These are phyloP conservation scores for Silvanus unidentatus DNA, from an alignment of 2,888 invertebrate species.

Conservation along the genomic window DNA sequence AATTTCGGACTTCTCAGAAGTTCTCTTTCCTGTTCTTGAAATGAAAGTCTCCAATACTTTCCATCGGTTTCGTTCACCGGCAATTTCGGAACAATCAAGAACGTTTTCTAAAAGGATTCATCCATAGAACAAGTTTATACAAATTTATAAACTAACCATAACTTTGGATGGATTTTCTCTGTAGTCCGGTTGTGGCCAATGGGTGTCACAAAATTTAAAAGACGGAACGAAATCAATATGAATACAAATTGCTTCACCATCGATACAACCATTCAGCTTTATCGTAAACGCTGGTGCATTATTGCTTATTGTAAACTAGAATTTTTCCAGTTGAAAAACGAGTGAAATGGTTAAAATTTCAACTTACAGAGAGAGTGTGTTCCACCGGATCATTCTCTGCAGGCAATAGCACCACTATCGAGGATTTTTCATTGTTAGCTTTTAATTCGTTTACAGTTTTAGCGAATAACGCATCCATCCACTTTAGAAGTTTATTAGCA, in stretches of 20 bases:
- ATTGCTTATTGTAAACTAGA: neutral
- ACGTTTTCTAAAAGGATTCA: slow-evolving; percentile 30
- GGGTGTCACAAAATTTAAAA: slow-evolving; percentile 28
- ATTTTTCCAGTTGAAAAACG: neutral
- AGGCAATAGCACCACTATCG: neutral
- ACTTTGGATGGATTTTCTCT: slow-evolving; percentile 23
- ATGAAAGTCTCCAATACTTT: slow-evolving; percentile 41
- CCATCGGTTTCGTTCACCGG: slow-evolving; percentile 21
- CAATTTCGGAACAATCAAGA: slow-evolving; percentile 37
- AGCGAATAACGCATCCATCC: slow-evolving; percentile 51
- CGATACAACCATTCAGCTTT: slow-evolving; percentile 32
- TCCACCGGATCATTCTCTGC: neutral
- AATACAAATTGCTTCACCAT: slow-evolving; percentile 36
- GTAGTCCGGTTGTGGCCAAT: slow-evolving; percentile 35
- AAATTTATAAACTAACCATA: neutral
- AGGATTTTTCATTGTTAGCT: neutral
- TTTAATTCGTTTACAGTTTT: slow-evolving; percentile 43
- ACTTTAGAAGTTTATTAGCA: slow-evolving; percentile 49
- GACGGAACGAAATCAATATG: slow-evolving; percentile 36
- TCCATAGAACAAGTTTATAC: slow-evolving; percentile 13
- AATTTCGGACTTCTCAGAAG: slow-evolving; percentile 27
- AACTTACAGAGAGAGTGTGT: too few species aligned
- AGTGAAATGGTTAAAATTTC: neutral
- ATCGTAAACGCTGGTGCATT: slow-evolving; percentile 53
- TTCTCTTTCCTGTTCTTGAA: slow-evolving; percentile 43